These are phyloP conservation scores for Pelecanoides urinatrix DNA, from an alignment of 2,113 vertebrate species.

Conservation along the genomic window DNA sequence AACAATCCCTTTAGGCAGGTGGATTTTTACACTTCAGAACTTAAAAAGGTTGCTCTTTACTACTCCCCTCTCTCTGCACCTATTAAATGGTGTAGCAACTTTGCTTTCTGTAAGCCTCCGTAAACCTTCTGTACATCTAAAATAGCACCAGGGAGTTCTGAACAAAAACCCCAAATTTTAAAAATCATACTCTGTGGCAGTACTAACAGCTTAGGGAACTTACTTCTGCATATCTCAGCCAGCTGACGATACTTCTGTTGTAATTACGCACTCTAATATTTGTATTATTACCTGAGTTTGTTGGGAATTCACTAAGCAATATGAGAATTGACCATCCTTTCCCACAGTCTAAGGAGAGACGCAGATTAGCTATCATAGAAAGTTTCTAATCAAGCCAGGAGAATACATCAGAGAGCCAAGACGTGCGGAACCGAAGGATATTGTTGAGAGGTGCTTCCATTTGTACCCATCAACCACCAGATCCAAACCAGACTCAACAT, in stretches of 20 bases:
- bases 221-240: neutral
- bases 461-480: neutral
- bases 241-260: neutral
- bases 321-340: neutral
- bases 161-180: neutral
- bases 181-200: neutral
- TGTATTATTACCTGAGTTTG: neutral
- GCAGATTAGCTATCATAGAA: neutral
- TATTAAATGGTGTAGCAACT: neutral
- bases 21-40: neutral
- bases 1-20: neutral
- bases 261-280: neutral
- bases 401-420: neutral
- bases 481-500: neutral
- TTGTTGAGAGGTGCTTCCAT: neutral
- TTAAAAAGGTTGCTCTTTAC: neutral
- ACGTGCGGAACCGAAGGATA: neutral
- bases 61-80: too few species aligned
- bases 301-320: neutral
- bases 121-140: neutral
- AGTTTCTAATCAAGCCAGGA: neutral
- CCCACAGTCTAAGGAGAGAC: neutral
- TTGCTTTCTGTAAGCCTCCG: neutral
- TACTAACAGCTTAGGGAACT: neutral
- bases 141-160: neutral